Base-by-base conservation (phyloP, 2,113 vertebrate genomes). In the Puntigrus tetrazona region DNA sequence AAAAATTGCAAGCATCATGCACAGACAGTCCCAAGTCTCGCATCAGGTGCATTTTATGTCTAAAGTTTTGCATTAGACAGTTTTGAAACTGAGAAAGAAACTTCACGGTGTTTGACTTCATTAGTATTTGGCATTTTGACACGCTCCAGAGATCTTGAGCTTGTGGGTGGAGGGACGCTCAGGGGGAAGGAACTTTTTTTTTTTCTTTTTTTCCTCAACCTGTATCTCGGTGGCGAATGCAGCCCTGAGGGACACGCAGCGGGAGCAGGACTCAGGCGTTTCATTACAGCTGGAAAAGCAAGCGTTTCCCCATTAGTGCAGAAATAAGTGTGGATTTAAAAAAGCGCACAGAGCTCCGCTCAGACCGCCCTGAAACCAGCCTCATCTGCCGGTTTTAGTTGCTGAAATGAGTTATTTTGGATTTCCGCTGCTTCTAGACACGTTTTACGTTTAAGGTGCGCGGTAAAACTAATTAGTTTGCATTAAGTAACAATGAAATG, bases 261-360 rank as follows among this genome's bases (percentile, higher is more conserved):
- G 73, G 27, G 76, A 36, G 65, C 67, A 74, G 65, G 47, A 22
- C 78, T 72, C 50, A 81, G 43, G n/a, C 67, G 29, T 78, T 82
- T 74, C 41, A 65, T 67, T 78, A 83, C 41, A 80, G 57, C 43
- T 57, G 25, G 57, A 78, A 57, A 85, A 65, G 38, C 20, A 72
- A 73, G 38, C 13, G 7, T 78, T 65, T 31, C 31, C 75, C 75
- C 72, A 88, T 86, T 81, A 84, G 72, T 73, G 25, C 59, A 47
- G 73, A 67, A 75, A 74, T 73, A 84, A 87, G 50, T 36, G 25
- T 29, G 16, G 65, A 74, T 79, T 31, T 57, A 63, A 77, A 63
- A 69, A 55, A 55, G 14, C 18, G 57, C 57, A 87, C 14, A n/a
- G 50, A 41, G 47, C 76, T 38, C 31, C 41, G 27, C 2, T 61